phyloP scores from a whole-genome alignment of 2,113 vertebrate species.

The Takifugu bimaculatus region DNA sequence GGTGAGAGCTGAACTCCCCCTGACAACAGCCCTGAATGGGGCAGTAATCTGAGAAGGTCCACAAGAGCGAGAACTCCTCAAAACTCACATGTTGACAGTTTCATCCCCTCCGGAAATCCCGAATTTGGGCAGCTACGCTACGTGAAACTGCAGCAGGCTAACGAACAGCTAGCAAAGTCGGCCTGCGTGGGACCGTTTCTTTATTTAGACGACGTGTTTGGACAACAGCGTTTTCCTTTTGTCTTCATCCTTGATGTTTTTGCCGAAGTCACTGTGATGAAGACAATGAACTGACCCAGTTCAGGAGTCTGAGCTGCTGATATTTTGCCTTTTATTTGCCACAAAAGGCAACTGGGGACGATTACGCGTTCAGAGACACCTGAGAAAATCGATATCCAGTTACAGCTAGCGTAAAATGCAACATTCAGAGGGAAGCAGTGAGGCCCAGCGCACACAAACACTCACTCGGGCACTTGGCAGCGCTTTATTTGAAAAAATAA shows the following conservation, averaged over 20 bases:
- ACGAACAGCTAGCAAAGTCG: too few species aligned
- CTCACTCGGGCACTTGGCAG: too few species aligned
- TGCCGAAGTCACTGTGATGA: not conserved
- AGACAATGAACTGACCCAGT: not conserved
- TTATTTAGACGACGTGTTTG: too few species aligned
- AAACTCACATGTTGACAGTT: conserved; percentile 2
- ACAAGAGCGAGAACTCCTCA: too few species aligned
- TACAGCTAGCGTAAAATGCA: too few species aligned
- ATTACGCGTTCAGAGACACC: not conserved
- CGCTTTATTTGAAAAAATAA: too few species aligned
- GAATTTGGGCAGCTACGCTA: too few species aligned
- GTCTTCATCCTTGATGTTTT: too few species aligned
- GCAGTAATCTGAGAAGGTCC: conserved; percentile 13
- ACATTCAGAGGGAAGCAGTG: not conserved
- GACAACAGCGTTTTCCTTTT: too few species aligned
- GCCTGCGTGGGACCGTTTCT: too few species aligned
- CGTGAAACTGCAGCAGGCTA: too few species aligned
- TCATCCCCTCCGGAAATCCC: too few species aligned
- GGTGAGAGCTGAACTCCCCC: not conserved
- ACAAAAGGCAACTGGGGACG: not conserved
- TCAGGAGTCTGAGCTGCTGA: not conserved
- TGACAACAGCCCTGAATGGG: conserved; percentile 10
- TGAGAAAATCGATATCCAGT: not conserved
- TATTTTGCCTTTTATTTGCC: not conserved
- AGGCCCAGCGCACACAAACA: not conserved